These are phyloP conservation scores for Paraescarpia echinospica DNA, from an alignment of 1,140 invertebrate species.

Conservation along the genomic window DNA sequence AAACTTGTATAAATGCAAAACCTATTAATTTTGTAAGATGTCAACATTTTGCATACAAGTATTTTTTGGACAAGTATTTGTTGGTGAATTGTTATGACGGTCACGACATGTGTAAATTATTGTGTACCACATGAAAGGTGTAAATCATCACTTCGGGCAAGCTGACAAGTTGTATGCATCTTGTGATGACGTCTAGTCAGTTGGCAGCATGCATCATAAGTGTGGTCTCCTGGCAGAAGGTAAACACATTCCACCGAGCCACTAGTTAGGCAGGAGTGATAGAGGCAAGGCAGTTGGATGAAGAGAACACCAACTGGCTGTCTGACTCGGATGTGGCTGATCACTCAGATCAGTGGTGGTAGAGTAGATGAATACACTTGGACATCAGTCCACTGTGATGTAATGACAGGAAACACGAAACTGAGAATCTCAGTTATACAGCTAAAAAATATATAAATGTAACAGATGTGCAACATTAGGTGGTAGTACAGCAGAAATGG, in stretches of 20 bases:
- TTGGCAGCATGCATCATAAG: not conserved
- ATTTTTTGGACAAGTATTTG: not conserved
- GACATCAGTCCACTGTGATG: not conserved
- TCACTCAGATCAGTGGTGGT: not conserved
- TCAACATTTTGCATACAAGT: too few species aligned
- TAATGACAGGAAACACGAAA: not conserved
- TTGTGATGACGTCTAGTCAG: not conserved
- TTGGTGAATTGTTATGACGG: not conserved
- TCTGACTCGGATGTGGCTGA: not conserved
- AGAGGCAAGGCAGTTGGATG: not conserved
- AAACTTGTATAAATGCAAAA: too few species aligned
- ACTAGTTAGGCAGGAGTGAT: not conserved
- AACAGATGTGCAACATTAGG: not conserved
- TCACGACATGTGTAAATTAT: not conserved
- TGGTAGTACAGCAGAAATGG: not conserved
- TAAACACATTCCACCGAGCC: not conserved
- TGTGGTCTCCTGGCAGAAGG: not conserved
- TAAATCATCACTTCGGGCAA: not conserved
- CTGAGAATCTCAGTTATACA: not conserved
- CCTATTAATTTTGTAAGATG: too few species aligned
- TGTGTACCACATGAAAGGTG: not conserved
- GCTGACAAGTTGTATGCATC: not conserved
- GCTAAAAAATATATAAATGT: not conserved
- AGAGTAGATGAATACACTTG: not conserved
- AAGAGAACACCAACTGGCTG: not conserved